Conservation (phyloP, 2,888 invertebrate species). For the Anthophora plumipes region DNA sequence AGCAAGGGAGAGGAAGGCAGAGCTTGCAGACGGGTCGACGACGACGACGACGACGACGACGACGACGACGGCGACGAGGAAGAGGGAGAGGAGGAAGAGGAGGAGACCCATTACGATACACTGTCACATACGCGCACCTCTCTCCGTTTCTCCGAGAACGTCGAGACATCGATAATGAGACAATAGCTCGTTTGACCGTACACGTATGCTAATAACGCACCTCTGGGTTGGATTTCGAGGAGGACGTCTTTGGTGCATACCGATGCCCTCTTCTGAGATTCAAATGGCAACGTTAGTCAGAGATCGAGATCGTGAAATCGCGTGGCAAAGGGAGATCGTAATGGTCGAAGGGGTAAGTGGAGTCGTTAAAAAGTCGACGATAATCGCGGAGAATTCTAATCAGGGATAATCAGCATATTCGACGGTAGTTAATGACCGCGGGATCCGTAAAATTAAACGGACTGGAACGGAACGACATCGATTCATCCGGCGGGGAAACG, state of each 20-base stretch:
- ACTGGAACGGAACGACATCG: conserved; percentile 48
- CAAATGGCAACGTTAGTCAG: not conserved
- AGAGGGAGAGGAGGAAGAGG: conserved; percentile 38
- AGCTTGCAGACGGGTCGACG: conserved; percentile 71
- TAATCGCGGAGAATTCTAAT: conserved; percentile 45
- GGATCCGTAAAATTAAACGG: conserved; percentile 51
- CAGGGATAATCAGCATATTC: conserved; percentile 55
- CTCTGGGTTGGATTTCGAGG: conserved; percentile 40
- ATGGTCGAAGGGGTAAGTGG: conserved; percentile 13
- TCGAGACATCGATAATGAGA: conserved; percentile 68
- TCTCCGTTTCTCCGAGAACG: conserved; percentile 27
- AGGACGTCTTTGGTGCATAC: conserved; percentile 43
- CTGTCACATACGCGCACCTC: conserved; percentile 3
- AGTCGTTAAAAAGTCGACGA: conserved; percentile 38
- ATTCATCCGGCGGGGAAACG: conserved; percentile 34
- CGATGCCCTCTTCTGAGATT: not conserved
- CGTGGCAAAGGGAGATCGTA: not conserved
- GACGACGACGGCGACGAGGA: conserved; percentile 42
- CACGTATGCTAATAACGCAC: conserved; percentile 59
- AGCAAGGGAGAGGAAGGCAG: conserved; percentile 51
- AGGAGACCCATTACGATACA: conserved; percentile 58
- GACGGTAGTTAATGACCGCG: conserved; percentile 43
- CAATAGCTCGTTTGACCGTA: conserved; percentile 71
- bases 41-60: conserved; percentile 33
- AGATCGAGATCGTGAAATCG: not conserved